Conservation (phyloP, 1,140 invertebrate species). For the Drosophila neocordata region DNA sequence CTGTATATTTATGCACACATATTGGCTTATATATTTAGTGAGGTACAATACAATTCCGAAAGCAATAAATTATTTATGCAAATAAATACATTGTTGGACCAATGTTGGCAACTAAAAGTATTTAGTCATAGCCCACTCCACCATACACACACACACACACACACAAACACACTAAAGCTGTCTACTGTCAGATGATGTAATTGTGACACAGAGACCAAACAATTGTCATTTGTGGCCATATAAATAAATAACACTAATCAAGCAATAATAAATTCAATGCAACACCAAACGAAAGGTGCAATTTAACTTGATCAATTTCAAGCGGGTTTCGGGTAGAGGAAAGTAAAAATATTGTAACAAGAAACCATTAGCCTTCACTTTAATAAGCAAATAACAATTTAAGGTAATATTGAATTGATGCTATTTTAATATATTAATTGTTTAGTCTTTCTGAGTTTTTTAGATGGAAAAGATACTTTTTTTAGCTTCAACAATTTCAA, state of each 20-base stretch:
- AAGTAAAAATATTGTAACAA: too few relatives aligned
- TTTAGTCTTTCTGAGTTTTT: too few relatives aligned
- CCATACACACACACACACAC: not conserved
- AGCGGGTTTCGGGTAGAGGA: not conserved
- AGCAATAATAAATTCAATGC: conserved; percentile 54
- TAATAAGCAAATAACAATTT: too few relatives aligned
- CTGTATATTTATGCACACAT: not conserved
- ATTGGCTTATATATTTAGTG: conserved; percentile 32
- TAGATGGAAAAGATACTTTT: too few relatives aligned
- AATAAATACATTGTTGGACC: conserved; percentile 30
- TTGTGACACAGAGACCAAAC: conserved; percentile 22
- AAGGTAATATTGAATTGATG: too few relatives aligned
- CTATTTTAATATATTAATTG: too few relatives aligned
- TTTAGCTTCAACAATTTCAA: too few relatives aligned
- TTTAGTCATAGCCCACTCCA: conserved; percentile 39
- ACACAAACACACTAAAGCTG: conserved; percentile 26
- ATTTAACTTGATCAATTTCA: not conserved
- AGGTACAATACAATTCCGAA: conserved; percentile 9
- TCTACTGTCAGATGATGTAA: conserved; percentile 53
- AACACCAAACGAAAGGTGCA: conserved; percentile 24
- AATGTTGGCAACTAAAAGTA: conserved; percentile 45
- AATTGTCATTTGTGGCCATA: conserved; percentile 61
- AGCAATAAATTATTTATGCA: conserved; percentile 61
- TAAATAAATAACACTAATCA: conserved; percentile 67
- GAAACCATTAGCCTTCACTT: too few relatives aligned